Evolutionary conservation across 2,797 vertebrate genomes (phyloP), one percentile per base, ranked within the genome.

Genomic region (Chiloscyllium punctatum): DNA sequence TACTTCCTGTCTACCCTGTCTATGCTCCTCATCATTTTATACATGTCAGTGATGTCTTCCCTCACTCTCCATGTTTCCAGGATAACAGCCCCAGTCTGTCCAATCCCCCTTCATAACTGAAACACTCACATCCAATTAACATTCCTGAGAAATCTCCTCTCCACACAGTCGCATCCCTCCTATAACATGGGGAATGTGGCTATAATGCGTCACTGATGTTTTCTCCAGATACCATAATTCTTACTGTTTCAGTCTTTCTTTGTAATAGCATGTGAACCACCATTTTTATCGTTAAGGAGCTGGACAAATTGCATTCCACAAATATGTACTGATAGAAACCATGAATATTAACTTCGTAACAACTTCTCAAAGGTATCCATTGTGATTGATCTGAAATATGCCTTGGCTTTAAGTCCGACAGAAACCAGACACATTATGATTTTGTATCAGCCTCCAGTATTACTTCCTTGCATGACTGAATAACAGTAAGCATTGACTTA

Each of bases 391-490:
- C 53, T 91, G 30, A 6, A 91, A 66, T 57, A 8, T 13, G 15
- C 91, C 88, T 62, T 84, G 82, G 82, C 82, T 84, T 91, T 30
- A 15, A n/a, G 57, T n/a, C n/a, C 30, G n/a, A 33, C 53, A 91
- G 51, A 91, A 30, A 91, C 33, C 88, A 91, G 88, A 91, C 88
- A 91, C 53, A 91, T 62, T 66, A 62, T 91, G 88, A 91, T 91
- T 53, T 91, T 53, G 66, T 91, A 53, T 62, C 88, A 91, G 33
- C 57, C 51, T 66, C 16, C 51, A 33, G 53, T n/a, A 62, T n/a
- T 27, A 90, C 18, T 53, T 62, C 88, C 57, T 66, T 91, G 57
- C 88, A 91, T 91, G 88, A 90, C 62, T 90, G 87, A 91, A 91
- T 57, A 21, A 91, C 53, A 91, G 88, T 33, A 91, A 62, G 57